Evolutionary conservation across 2,888 invertebrate genomes (phyloP).

Genomic region (Aleiodes alternator): DNA sequence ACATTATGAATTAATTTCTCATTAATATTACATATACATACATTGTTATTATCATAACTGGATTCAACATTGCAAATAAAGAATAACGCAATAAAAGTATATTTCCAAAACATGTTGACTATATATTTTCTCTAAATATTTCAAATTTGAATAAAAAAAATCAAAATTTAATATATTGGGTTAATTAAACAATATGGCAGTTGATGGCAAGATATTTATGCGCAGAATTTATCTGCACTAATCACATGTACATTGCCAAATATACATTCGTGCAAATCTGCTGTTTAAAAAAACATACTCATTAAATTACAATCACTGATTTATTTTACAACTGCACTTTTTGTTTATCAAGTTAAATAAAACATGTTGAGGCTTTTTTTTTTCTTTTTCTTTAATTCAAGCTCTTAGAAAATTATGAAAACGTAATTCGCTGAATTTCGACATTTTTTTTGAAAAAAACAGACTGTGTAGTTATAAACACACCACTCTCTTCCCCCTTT

Average conservation of each 20-base stretch:
- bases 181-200: constrained; percentile 28
- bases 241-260: constrained; percentile 2
- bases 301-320: too few relatives aligned
- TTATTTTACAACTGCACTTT: too few relatives aligned
- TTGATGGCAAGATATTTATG: constrained; percentile 15
- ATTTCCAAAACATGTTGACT: constrained; percentile 37
- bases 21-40: constrained; percentile 25
- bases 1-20: not conserved
- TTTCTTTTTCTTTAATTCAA: too few relatives aligned
- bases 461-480: too few relatives aligned
- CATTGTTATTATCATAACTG: constrained; percentile 6
- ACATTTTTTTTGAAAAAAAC: too few relatives aligned
- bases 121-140: not conserved
- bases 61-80: constrained; percentile 4
- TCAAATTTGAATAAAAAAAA: constrained; percentile 4
- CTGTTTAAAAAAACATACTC: too few relatives aligned
- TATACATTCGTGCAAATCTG: too few relatives aligned
- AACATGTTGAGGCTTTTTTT: too few relatives aligned
- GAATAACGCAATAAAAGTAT: not conserved
- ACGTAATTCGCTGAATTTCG: too few relatives aligned
- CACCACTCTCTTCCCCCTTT: too few relatives aligned
- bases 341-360: too few relatives aligned
- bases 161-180: not conserved
- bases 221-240: not conserved
- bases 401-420: too few relatives aligned